Evolutionary conservation across 2,797 vertebrate species (phyloP).

Genomic region (Nothura maculosa): DNA sequence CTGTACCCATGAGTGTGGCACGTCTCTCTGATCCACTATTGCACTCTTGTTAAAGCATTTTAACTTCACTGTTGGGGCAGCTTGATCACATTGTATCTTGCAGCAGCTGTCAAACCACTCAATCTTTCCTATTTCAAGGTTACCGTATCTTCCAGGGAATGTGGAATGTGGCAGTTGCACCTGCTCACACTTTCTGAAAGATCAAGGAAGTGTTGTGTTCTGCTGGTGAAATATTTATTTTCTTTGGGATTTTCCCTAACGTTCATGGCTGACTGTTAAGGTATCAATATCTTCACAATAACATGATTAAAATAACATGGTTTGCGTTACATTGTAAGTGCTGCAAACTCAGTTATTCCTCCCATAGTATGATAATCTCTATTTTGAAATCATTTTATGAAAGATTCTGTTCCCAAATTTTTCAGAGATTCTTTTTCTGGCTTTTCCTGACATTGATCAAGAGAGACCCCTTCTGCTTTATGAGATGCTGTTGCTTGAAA

Average conservation of each 20-base stretch:
- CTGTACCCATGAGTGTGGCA: not conserved
- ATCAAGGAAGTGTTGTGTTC: not conserved
- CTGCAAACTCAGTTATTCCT: not conserved
- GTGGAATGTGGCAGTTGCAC: not conserved
- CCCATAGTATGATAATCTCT: not conserved
- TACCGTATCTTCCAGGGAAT: conserved; percentile 3
- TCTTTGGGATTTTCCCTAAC: not conserved
- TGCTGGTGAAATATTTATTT: conserved; percentile 6
- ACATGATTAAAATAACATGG: not conserved
- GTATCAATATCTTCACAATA: not conserved
- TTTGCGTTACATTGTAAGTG: not conserved
- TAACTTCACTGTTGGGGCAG: conserved; percentile 52
- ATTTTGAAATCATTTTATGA: not conserved
- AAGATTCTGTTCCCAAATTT: not conserved
- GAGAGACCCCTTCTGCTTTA: not conserved
- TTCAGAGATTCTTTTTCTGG: not conserved
- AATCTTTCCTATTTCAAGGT: conserved; percentile 51
- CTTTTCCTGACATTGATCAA: not conserved
- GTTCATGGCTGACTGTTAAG: not conserved
- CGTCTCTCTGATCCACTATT: conserved; percentile 67
- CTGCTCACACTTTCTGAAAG: not conserved
- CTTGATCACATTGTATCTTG: conserved; percentile 34
- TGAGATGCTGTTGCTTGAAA: not conserved
- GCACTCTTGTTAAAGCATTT: conserved; percentile 65
- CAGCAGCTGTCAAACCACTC: conserved; percentile 27